phyloP scores from a whole-genome alignment of 1,140 invertebrate species.

The Macrocentrus cingulum region DNA sequence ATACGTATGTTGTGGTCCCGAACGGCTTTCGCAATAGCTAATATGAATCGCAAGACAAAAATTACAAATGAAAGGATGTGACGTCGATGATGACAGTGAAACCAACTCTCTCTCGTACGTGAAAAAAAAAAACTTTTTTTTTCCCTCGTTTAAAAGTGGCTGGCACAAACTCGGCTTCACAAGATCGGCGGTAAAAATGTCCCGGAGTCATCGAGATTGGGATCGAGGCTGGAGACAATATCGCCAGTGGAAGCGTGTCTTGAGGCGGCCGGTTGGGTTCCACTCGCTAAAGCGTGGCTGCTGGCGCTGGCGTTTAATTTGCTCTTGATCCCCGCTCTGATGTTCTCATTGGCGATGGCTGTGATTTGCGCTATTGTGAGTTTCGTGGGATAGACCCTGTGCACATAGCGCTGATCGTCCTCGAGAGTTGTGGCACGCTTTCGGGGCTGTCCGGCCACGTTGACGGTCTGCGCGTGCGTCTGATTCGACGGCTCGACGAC shows the following conservation, averaged over 20 bases:
- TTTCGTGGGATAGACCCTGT: conserved; percentile 50
- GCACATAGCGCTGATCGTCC: conserved; percentile 46
- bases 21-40: background rate
- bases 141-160: conserved; percentile 53
- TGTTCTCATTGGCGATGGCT: conserved; percentile 38
- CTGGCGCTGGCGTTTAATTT: conserved; percentile 56
- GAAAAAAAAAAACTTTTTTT: conserved; percentile 9
- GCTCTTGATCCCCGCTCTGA: conserved; percentile 46
- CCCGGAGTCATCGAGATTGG: conserved; percentile 67
- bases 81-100: background rate
- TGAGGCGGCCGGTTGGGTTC: conserved; percentile 46
- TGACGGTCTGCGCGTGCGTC: conserved; percentile 44
- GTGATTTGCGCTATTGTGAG: conserved; percentile 50
- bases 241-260: conserved; percentile 56
- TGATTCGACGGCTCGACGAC: conserved; percentile 44
- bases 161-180: conserved; percentile 55
- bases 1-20: conserved; percentile 19
- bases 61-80: background rate
- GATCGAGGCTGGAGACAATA: conserved; percentile 59
- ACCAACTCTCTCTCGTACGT: background rate
- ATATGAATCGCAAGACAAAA: conserved; percentile 5
- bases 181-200: conserved; percentile 68
- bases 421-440: conserved; percentile 46
- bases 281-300: conserved; percentile 52
- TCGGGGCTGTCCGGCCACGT: conserved; percentile 37